Evolutionary conservation across 2,113 vertebrate species (phyloP), one percentile per base, ranked within the genome.

Genomic region (Tychaedon coryphoeus): DNA sequence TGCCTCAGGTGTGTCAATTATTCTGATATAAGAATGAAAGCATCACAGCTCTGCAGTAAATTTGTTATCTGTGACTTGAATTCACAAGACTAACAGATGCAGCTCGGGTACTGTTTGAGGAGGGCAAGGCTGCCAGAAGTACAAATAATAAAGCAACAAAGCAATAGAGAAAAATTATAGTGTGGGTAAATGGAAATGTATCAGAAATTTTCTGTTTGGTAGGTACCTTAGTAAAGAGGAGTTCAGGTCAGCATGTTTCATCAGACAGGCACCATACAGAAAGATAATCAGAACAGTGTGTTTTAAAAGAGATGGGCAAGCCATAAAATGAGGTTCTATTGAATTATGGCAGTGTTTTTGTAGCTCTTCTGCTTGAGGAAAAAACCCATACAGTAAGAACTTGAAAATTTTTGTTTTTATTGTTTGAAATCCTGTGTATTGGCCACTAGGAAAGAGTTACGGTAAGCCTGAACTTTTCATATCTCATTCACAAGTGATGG

Each of bases 381-480:
- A 69, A 38, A 73, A 19, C 9, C 14, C 42, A 42, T 42, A 10
- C 38, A 90, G 7, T 53, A 83, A 88, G 2, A 25, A 31, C 51
- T 88, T 83, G 38, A 93, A 93, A 88, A 71, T 33, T 51, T 66
- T 86, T 92, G 60, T 0, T 64, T 96, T 94, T 90, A 40, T 74
- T 67, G 51, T 74, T 86, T 17, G 3, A 93, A 88, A 92, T 81
- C 28, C 75, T 90, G 60, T 48, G 45, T 72, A 92, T 71, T 92
- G 60, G 61, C 40, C 61, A 81, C 51, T 53, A 86, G 60, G 3
- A 2, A 14, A 29, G 58, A 93, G 65, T 96, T 97, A 96, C 75
- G 2, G 95, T 95, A 96, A 96, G 92, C 9, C 65, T 95, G 93
- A 97, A 96, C 93, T 96, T 96, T 96, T 97, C 90, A 94, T 88